Evolutionary conservation across 2,113 vertebrate genomes (phyloP).

Genomic region (Ranitomeya imitator): DNA sequence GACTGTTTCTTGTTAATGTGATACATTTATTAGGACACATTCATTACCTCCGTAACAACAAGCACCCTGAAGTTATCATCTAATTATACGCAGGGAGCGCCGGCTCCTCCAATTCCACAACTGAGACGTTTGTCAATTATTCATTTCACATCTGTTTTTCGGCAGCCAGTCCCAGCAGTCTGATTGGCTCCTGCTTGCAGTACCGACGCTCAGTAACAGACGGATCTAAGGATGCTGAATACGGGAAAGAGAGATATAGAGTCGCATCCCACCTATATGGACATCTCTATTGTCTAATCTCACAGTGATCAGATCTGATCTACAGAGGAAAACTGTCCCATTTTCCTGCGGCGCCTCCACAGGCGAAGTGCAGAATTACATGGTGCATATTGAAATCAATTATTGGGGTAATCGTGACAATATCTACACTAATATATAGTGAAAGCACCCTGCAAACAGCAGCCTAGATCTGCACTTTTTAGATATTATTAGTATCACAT

Average conservation of each 20-base stretch:
- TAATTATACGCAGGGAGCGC: constrained; percentile 45
- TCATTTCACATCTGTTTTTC: constrained; percentile 53
- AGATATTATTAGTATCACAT: no score
- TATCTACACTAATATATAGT: no score
- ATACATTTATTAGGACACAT: constrained; percentile 58
- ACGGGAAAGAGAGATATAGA: not conserved
- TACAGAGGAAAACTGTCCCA: not conserved
- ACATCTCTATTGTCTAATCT: no score
- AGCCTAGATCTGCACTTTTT: no score
- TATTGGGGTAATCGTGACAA: not conserved
- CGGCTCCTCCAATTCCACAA: constrained; percentile 25
- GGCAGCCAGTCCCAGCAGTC: constrained; percentile 6
- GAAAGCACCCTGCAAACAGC: no score
- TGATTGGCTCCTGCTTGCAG: constrained; percentile 32
- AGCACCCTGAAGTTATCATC: constrained; percentile 58
- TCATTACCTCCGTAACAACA: constrained; percentile 54
- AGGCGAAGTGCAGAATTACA: not conserved
- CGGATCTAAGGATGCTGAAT: not conserved
- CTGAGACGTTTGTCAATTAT: constrained; percentile 51
- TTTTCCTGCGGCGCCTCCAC: not conserved
- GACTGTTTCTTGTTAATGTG: constrained; percentile 54
- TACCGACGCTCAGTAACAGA: not conserved
- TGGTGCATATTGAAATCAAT: not conserved
- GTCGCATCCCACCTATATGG: no score
- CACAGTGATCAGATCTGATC: not conserved